phyloP scores from a whole-genome alignment of 2,113 vertebrate genomes.

The Holacanthus passer region DNA sequence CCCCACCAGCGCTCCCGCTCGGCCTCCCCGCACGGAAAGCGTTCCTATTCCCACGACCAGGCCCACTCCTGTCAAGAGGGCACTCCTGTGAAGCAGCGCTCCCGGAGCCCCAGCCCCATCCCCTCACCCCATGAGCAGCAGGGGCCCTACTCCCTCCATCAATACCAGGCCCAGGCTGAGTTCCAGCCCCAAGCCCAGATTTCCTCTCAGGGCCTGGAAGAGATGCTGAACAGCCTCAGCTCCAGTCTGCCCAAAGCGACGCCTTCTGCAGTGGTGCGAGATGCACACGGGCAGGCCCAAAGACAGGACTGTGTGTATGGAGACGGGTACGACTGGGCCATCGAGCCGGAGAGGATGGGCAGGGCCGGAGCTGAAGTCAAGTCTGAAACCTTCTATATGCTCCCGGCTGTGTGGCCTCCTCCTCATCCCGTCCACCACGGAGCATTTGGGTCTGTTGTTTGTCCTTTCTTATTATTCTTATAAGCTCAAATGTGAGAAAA shows the following conservation, averaged over 20 bases:
- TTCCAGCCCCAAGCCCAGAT: constrained; percentile 63
- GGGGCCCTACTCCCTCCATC: constrained; percentile 71
- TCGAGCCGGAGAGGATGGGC: constrained; percentile 54
- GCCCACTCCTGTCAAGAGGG: constrained; percentile 80
- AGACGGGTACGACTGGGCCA: constrained; percentile 58
- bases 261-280: constrained; percentile 87
- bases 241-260: constrained; percentile 80
- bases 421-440: constrained; percentile 84
- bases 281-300: constrained; percentile 76
- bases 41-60: constrained; percentile 90
- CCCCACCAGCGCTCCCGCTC: constrained; percentile 91
- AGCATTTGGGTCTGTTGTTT: constrained; percentile 78
- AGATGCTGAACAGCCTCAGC: constrained; percentile 86
- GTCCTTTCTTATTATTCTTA: constrained; percentile 7
- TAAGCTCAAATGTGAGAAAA: not conserved
- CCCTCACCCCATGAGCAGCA: constrained; percentile 82
- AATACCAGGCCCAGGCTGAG: constrained; percentile 73
- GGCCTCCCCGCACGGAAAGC: constrained; percentile 93
- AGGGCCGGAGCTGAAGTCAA: constrained; percentile 55
- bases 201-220: constrained; percentile 82
- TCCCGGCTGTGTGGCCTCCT: constrained; percentile 89
- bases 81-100: constrained; percentile 86
- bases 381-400: constrained; percentile 86
- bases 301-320: constrained; percentile 82
- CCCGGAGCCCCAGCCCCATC: constrained; percentile 93